These are phyloP conservation scores for Sarcophaga peregrina DNA, from an alignment of 1,140 invertebrate species.

Conservation along the genomic window DNA sequence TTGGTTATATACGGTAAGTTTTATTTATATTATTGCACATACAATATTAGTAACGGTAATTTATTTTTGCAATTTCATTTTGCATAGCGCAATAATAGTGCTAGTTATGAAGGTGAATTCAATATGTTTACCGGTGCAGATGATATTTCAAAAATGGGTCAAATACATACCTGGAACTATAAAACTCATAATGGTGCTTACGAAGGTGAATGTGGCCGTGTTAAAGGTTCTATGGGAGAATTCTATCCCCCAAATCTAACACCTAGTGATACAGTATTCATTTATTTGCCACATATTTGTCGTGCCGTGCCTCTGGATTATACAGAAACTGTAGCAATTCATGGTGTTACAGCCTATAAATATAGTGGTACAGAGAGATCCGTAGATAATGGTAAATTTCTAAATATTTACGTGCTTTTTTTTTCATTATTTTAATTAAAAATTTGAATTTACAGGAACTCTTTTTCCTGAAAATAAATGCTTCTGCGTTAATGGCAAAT, in stretches of 20 bases:
- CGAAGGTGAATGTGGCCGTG: slow-evolving; percentile 69
- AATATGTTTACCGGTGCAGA: slow-evolving; percentile 78
- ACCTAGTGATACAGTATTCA: slow-evolving; percentile 70
- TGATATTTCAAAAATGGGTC: slow-evolving; percentile 73
- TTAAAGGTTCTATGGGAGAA: slow-evolving; percentile 79
- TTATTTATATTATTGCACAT: not conserved
- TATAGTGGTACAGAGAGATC: slow-evolving; percentile 69
- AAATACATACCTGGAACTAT: slow-evolving; percentile 77
- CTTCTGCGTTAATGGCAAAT: slow-evolving; percentile 75
- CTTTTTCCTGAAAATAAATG: slow-evolving; percentile 74
- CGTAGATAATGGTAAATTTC: slow-evolving; percentile 73
- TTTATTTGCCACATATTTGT: slow-evolving; percentile 79
- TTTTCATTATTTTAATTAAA: not conserved
- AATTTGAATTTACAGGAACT: slow-evolving; percentile 60
- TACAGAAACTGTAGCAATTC: slow-evolving; percentile 68
- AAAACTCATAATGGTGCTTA: slow-evolving; percentile 71
- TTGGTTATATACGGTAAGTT: slow-evolving; percentile 80
- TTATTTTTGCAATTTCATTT: slow-evolving; percentile 16
- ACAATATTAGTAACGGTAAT: not conserved
- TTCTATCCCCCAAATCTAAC: slow-evolving; percentile 77
- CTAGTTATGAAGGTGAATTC: slow-evolving; percentile 75
- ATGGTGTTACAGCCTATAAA: slow-evolving; percentile 71
- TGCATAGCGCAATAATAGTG: slow-evolving; percentile 77
- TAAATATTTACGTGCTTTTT: slow-evolving; percentile 31
- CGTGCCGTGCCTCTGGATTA: slow-evolving; percentile 72